phyloP scores from a whole-genome alignment of 2,113 vertebrate species.

The Oryctolagus cuniculus region mOryCun1.1 NC_091445.1:49926001-49926500 shows the following conservation, averaged over 20 bases:
- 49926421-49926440: conserved; percentile 53
- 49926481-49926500: conserved; percentile 44
- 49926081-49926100: too few relatives aligned
- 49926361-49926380: conserved; percentile 70
- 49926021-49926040: too few relatives aligned
- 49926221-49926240: background rate
- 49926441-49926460: conserved; percentile 35
- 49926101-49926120: too few relatives aligned
- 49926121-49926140: too few relatives aligned
- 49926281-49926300: conserved; percentile 58
- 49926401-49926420: conserved; percentile 30
- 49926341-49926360: conserved; percentile 78
- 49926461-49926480: conserved; percentile 35
- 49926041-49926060: too few relatives aligned
- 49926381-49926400: conserved; percentile 57
- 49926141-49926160: too few relatives aligned
- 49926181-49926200: too few relatives aligned
- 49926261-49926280: background rate
- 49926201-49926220: too few relatives aligned
- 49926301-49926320: conserved; percentile 71
- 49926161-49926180: too few relatives aligned
- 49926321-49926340: conserved; percentile 80
- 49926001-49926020: too few relatives aligned
- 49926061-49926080: too few relatives aligned
- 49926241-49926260: background rate